Evolutionary conservation across 2,888 invertebrate species (phyloP).

Genomic region (Lutraria lutraria): DNA sequence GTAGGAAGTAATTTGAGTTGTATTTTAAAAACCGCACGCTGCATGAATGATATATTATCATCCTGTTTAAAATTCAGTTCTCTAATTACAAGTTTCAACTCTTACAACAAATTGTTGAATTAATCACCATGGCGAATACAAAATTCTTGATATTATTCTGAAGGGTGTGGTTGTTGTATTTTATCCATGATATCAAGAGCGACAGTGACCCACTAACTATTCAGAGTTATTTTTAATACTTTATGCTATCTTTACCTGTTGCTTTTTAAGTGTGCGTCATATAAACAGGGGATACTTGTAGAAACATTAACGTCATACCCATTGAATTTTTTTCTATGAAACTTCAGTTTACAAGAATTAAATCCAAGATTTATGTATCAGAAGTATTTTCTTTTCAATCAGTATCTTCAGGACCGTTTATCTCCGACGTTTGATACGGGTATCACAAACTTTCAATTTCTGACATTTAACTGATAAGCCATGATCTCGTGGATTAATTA

Average conservation of each 20-base stretch:
- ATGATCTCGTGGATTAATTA: conserved; percentile 7
- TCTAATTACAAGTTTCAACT: no score
- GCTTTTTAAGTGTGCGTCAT: not conserved
- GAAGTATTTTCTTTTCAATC: not conserved
- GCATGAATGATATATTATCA: no score
- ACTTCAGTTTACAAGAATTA: not conserved
- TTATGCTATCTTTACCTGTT: not conserved
- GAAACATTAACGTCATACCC: not conserved
- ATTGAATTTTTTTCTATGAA: not conserved
- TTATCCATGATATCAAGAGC: not conserved
- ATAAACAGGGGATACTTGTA: not conserved
- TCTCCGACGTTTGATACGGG: not conserved
- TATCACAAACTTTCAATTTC: conserved; percentile 29
- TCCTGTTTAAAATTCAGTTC: no score
- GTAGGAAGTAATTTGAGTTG: no score
- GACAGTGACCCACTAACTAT: not conserved
- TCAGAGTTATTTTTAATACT: not conserved
- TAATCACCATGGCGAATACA: no score
- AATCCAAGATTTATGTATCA: not conserved
- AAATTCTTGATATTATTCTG: no score
- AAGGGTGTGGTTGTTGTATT: no score
- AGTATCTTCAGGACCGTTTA: not conserved
- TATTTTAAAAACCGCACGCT: no score
- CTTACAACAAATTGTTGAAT: no score
- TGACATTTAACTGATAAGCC: conserved; percentile 20